These are phyloP conservation scores for Ictalurus punctatus DNA, from an alignment of 2,113 vertebrate species.

Conservation along the genomic window DNA sequence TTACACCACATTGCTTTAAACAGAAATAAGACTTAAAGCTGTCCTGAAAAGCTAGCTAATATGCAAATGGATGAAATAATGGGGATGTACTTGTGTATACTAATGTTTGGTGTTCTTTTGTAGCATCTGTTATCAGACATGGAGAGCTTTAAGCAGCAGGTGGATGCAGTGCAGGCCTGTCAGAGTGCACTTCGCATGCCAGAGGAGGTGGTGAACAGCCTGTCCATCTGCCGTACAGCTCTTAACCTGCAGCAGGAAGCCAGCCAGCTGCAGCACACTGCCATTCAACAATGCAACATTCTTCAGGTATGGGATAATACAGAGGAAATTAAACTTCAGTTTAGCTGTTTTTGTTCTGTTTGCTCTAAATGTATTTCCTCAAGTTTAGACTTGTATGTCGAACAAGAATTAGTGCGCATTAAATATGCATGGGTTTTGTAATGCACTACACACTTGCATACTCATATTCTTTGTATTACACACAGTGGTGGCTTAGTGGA, in stretches of 20 bases:
- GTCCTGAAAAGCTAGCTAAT: not conserved
- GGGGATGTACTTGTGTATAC: not conserved
- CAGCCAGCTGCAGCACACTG: conserved; percentile 90
- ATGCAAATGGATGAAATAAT: not conserved
- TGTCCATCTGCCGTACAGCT: conserved; percentile 85
- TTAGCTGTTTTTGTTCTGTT: not conserved
- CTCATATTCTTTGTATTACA: not conserved
- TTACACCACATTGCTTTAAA: not conserved
- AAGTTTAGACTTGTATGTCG: not conserved
- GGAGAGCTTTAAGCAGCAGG: conserved; percentile 92
- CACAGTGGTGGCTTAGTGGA: not conserved
- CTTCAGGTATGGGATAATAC: conserved; percentile 79
- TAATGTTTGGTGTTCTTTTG: not conserved
- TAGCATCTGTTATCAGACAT: conserved; percentile 90
- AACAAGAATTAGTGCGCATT: not conserved
- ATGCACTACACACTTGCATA: not conserved
- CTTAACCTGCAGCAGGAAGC: conserved; percentile 89
- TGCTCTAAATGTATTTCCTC: not conserved
- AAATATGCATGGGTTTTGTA: not conserved
- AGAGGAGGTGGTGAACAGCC: conserved; percentile 83
- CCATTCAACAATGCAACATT: conserved; percentile 95
- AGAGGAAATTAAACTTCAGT: not conserved
- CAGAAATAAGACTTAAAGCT: not conserved
- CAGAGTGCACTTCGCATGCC: conserved; percentile 92
- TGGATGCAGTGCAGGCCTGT: conserved; percentile 81